These are phyloP conservation scores for Emydura subglobosa DNA, from an alignment of 2,113 vertebrate species.

Conservation along the genomic window DNA sequence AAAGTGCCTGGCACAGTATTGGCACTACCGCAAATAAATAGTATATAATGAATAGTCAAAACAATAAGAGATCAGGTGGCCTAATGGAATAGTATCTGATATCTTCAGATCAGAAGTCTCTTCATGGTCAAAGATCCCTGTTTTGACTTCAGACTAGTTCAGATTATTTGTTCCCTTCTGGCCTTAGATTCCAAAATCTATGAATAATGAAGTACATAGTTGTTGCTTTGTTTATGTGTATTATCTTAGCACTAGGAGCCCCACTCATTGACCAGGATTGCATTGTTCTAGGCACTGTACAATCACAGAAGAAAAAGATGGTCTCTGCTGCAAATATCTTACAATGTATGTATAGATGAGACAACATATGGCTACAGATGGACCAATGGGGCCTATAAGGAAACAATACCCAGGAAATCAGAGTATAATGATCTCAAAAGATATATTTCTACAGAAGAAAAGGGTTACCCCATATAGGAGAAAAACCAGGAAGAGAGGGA, in stretches of 20 bases:
- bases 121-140: not conserved
- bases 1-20: not conserved
- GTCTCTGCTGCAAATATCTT: too few species aligned
- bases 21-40: too few species aligned
- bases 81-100: not conserved
- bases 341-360: too few species aligned
- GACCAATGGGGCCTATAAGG: too few species aligned
- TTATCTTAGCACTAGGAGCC: too few species aligned
- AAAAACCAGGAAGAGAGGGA: not conserved
- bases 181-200: not conserved
- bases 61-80: not conserved
- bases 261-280: too few species aligned
- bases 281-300: too few species aligned
- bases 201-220: fast-evolving
- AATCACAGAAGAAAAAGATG: too few species aligned
- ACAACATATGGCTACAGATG: too few species aligned
- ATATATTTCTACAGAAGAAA: not conserved
- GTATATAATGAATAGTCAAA: not conserved
- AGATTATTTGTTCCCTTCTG: not conserved
- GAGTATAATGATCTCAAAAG: not conserved
- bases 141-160: not conserved
- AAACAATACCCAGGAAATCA: not conserved
- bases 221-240: not conserved
- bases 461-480: fast-evolving
- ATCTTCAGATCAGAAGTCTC: not conserved